Base-by-base conservation (phyloP, 2,797 vertebrate genomes). In the Sebastolobus altivelis region DNA sequence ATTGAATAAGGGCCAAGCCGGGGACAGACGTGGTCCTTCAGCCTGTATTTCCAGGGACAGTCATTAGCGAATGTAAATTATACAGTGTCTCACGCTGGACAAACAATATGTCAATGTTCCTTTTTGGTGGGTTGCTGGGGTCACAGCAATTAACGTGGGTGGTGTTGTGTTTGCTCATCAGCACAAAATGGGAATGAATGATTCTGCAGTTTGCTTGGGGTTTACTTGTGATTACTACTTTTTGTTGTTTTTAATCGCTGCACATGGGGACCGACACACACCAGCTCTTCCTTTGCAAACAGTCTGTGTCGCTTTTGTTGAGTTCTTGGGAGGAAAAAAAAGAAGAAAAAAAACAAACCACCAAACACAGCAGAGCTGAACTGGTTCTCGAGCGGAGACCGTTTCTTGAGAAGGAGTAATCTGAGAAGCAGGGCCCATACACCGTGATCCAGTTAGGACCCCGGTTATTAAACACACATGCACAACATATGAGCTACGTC, bases 21-120 rank as follows among this genome's bases (percentile, higher is more conserved):
- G 87, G 82, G 93, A 94, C 93, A 93, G 94, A 93, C 93, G 63
- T 93, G 89, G 91, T 93, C 93, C 92, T 93, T 94, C 89, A 94
- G 94, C 92, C 90, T 87, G 82, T 92, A 89, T 91, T 89, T 94
- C 83, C 91, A 89, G 91, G 90, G 79, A 92, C 90, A 93, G 93
- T 96, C 94, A 95, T 96, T 96, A 95, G 94, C 55, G 94, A 94
- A 92, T 94, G 94, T 95, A 94, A 95, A 94, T 95, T 92, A 94
- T 94, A 95, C 93, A 95, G 86, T 93, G 94, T 95, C 94, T 95
- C 94, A 95, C 94, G 93, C 93, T 95, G 93, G 87, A 94, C 92
- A 94, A 94, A 96, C 95, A 96, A 95, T 95, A 95, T 93, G 93
- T 93, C 95, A 95, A 95, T 96, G 95, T 95, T 96, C 95, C 93